A percentile compares a stretch with the other conserved stretches of the same genome.
These are phyloP conservation scores for Drosophila biarmipes DNA, from an alignment of 1,140 invertebrate species.

Conservation along the genomic window DNA sequence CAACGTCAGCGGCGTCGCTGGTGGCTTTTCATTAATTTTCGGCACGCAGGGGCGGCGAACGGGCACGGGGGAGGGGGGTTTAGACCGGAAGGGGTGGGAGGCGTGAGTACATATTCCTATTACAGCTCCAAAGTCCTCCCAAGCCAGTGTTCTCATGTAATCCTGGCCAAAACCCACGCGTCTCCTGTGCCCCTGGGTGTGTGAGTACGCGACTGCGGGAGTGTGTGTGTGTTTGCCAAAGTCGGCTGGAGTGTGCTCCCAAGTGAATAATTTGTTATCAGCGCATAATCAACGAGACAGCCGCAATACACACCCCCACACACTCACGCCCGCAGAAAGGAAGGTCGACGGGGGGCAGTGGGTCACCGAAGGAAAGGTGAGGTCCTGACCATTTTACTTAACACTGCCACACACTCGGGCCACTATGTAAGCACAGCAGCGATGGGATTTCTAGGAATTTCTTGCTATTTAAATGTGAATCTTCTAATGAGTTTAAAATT, in stretches of 20 bases:
- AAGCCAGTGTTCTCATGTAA: slow-evolving; percentile 62
- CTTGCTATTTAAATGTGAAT: too few relatives aligned
- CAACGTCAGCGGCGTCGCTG: slow-evolving; percentile 35
- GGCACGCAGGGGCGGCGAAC: slow-evolving; percentile 57
- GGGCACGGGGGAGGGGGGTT: neutral
- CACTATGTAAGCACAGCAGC: slow-evolving; percentile 17
- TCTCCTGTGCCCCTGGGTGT: slow-evolving; percentile 12
- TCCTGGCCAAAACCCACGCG: slow-evolving; percentile 36
- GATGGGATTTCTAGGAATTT: neutral
- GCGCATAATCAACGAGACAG: slow-evolving; percentile 83
- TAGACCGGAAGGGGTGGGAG: slow-evolving; percentile 1
- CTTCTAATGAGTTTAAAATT: too few relatives aligned
- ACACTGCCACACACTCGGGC: slow-evolving; percentile 44
- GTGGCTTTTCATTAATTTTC: slow-evolving; percentile 79
- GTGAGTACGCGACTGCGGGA: neutral
- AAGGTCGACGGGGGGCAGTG: slow-evolving; percentile 15
- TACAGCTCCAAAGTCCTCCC: slow-evolving; percentile 17
- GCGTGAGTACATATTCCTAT: slow-evolving; percentile 36
- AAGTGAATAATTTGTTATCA: slow-evolving; percentile 84
- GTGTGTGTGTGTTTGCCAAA: slow-evolving; percentile 46
- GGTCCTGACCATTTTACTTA: slow-evolving; percentile 72
- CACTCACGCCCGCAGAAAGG: slow-evolving; percentile 20
- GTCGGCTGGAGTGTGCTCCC: slow-evolving; percentile 73
- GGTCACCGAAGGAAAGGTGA: slow-evolving; percentile 61
- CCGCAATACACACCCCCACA: slow-evolving; percentile 53